phyloP scores from a whole-genome alignment of 2,113 vertebrate genomes.

The Cricetomys ansorgei region DNA sequence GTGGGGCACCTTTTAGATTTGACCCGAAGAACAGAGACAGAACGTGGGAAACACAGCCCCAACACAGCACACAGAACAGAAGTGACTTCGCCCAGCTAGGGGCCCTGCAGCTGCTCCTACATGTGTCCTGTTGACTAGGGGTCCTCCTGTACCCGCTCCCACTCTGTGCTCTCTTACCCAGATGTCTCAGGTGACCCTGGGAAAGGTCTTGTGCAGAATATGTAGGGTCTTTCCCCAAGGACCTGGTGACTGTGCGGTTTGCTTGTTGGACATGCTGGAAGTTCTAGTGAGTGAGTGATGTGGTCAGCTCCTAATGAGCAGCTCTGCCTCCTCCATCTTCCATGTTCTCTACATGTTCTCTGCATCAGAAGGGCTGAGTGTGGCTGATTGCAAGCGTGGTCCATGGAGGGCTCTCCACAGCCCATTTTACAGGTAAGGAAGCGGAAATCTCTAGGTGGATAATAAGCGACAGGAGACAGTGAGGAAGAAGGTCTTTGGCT shows the following conservation, averaged over 20 bases:
- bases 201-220: not conserved
- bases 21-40: not conserved
- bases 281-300: not conserved
- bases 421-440: not conserved
- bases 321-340: not conserved
- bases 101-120: fast-evolving
- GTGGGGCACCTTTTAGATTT: not conserved
- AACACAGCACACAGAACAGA: too few relatives aligned
- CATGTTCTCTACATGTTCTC: not conserved
- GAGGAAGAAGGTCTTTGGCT: not conserved
- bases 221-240: not conserved
- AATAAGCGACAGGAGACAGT: not conserved
- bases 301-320: not conserved
- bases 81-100: not conserved
- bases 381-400: too few relatives aligned
- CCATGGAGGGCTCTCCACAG: not conserved
- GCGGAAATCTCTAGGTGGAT: too few relatives aligned
- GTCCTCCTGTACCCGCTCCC: not conserved
- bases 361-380: not conserved
- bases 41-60: too few relatives aligned
- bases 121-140: not conserved
- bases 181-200: not conserved
- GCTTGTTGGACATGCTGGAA: not conserved
- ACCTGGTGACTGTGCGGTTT: not conserved
- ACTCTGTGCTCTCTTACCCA: not conserved